These are phyloP conservation scores for Anguilla obscura DNA, from an alignment of 2,797 vertebrate species.

Conservation along the genomic window DNA sequence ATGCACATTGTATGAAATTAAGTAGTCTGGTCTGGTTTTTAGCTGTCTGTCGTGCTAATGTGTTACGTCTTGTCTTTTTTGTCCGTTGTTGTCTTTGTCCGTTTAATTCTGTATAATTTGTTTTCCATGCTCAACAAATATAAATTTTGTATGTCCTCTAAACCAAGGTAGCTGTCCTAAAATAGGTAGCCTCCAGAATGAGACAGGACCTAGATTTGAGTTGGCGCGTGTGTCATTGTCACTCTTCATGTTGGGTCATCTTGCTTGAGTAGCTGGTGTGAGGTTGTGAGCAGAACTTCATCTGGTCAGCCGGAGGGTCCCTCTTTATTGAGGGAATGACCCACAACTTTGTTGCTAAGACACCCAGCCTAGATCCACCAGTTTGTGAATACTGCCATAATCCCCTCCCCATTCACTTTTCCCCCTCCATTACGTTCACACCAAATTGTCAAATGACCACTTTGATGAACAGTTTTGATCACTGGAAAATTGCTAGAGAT, in stretches of 20 bases:
- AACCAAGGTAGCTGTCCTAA: conserved; percentile 3
- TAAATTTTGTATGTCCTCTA: conserved; percentile 15
- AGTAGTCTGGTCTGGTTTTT: conserved; percentile 1
- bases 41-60: background rate
- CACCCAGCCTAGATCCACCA: background rate
- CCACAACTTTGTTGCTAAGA: background rate
- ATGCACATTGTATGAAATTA: conserved; percentile 60
- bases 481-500: background rate
- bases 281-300: background rate
- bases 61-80: conserved; percentile 27
- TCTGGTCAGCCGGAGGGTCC: background rate
- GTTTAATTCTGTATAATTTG: background rate
- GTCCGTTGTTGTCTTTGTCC: conserved; percentile 18
- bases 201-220: background rate
- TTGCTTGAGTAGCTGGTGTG: no score
- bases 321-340: background rate
- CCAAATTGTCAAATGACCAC: background rate
- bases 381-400: background rate
- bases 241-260: background rate
- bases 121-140: background rate
- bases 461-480: background rate
- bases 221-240: background rate
- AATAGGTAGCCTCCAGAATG: conserved; percentile 1
- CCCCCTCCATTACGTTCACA: background rate
- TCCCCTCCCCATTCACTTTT: background rate